Conservation (phyloP, 2,888 invertebrate species). For the Ctena decussata region DNA sequence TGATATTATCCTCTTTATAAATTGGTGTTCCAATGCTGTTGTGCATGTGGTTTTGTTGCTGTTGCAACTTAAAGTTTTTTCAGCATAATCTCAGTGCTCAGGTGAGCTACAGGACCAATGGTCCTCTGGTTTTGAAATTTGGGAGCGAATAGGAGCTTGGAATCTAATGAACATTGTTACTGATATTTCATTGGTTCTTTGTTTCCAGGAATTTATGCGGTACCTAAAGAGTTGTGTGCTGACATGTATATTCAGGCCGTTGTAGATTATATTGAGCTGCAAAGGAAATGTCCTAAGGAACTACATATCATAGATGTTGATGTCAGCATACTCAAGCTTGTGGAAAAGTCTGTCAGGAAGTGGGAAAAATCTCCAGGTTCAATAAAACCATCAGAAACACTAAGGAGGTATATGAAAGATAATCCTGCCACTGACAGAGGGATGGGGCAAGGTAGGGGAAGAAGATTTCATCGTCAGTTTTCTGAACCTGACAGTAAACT, state of each 20-base stretch:
- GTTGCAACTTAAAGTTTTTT: no score
- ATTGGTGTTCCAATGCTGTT: no score
- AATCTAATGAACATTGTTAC: no score
- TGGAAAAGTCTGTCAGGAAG: conserved; percentile 37
- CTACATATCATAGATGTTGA: conserved; percentile 65
- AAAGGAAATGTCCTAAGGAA: conserved; percentile 19
- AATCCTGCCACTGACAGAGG: background rate
- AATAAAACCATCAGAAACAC: conserved; percentile 16
- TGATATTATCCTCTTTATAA: no score
- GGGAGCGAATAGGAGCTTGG: no score
- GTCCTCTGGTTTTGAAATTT: no score
- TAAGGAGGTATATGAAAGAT: conserved; percentile 13
- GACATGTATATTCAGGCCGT: conserved; percentile 61
- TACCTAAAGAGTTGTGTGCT: conserved; percentile 63
- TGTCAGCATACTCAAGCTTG: conserved; percentile 42
- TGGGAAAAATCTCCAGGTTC: conserved; percentile 36
- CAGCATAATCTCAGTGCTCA: no score
- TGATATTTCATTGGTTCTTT: no score
- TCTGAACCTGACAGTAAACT: background rate
- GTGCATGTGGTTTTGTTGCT: no score
- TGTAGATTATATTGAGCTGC: conserved; percentile 30
- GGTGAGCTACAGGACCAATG: no score
- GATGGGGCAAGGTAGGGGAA: conserved; percentile 1
- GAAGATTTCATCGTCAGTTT: background rate
- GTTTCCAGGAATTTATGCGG: conserved; percentile 61